phyloP scores from a whole-genome alignment of 1,140 invertebrate genomes.

The Arctopsyche grandis region DNA sequence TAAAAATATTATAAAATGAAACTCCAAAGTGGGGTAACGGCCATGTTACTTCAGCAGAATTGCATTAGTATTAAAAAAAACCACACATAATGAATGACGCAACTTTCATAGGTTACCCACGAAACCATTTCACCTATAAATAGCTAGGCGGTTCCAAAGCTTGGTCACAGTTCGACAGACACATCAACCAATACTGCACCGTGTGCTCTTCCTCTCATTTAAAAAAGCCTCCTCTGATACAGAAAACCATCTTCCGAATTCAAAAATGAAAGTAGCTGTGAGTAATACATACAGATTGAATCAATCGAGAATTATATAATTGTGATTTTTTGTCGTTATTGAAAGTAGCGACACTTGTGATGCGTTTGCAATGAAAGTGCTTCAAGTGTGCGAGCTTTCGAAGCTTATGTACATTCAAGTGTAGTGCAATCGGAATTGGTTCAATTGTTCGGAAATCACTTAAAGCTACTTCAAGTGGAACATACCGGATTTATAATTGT shows the following conservation, averaged over 20 bases:
- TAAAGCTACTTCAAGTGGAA: too few relatives aligned
- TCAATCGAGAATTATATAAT: too few relatives aligned
- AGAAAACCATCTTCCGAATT: background rate
- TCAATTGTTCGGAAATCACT: too few relatives aligned
- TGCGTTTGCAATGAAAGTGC: background rate
- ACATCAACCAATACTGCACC: background rate
- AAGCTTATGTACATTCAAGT: background rate
- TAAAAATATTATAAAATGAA: too few relatives aligned
- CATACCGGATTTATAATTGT: too few relatives aligned
- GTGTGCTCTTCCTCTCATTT: background rate
- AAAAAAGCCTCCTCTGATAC: background rate
- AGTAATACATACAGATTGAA: conserved; percentile 31
- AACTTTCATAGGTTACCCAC: conserved; percentile 32
- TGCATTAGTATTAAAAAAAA: conserved; percentile 23
- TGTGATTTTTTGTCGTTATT: too few relatives aligned
- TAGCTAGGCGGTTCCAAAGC: conserved; percentile 26
- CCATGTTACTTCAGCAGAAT: conserved; percentile 32
- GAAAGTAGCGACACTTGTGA: too few relatives aligned
- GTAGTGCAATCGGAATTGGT: background rate
- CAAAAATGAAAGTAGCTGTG: conserved; percentile 48
- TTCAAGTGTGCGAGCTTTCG: background rate
- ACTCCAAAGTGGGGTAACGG: conserved; percentile 37
- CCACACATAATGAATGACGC: conserved; percentile 20
- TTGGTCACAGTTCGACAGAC: conserved; percentile 39
- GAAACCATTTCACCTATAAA: conserved; percentile 49